A percentile compares a stretch with the other conserved stretches of the same genome.
Conservation (phyloP, 2,113 vertebrate genomes). For the Prunella himalayana region DNA sequence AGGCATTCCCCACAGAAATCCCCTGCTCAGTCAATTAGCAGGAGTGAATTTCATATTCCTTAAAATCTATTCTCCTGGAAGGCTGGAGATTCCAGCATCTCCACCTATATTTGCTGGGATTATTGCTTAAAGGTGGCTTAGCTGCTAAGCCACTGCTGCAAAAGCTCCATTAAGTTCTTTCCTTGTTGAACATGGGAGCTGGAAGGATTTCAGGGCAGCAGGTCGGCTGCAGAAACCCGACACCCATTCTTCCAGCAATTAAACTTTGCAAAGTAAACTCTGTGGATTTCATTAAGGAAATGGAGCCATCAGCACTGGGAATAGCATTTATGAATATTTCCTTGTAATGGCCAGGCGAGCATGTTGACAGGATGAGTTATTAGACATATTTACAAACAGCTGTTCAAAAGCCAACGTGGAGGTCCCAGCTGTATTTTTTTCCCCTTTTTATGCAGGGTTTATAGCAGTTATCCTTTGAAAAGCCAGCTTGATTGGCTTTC, state of each 20-base stretch:
- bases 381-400: conserved; percentile 62
- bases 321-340: conserved; percentile 25
- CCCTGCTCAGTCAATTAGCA: not conserved
- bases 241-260: conserved; percentile 63
- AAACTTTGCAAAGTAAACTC: conserved; percentile 69
- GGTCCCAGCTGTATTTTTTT: not conserved
- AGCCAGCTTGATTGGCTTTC: conserved; percentile 17
- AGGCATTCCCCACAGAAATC: not conserved
- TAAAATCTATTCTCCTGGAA: not conserved
- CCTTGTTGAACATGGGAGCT: conserved; percentile 34
- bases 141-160: conserved; percentile 59
- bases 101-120: conserved; percentile 26
- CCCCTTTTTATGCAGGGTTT: not conserved
- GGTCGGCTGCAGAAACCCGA: conserved; percentile 61
- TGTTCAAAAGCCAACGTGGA: conserved; percentile 19
- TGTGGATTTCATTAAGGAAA: conserved; percentile 70
- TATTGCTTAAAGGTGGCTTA: conserved; percentile 62
- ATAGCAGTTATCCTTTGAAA: not conserved
- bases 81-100: conserved; percentile 22
- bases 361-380: conserved; percentile 55
- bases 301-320: conserved; percentile 57
- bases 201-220: conserved; percentile 52
- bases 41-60: not conserved
- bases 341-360: not conserved
- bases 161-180: conserved; percentile 59